Base-by-base conservation (phyloP, 2,888 invertebrate genomes). In the Drosophila mettleri region DNA sequence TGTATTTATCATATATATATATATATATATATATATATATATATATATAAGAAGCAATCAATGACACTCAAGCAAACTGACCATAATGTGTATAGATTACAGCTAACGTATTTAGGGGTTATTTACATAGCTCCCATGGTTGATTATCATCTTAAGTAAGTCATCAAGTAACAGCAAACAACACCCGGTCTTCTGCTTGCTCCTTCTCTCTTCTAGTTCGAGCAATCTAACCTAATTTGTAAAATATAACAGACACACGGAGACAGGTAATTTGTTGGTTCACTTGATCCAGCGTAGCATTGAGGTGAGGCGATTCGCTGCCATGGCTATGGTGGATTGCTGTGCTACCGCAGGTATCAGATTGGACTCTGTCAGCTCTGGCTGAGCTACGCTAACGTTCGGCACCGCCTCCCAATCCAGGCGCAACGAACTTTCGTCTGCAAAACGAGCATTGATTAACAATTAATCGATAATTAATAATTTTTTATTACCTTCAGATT, bases 351-450 rank as follows among this genome's bases (percentile, higher is more conserved):
- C 75, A 48, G 88, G 74, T 68, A 90, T 72, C 52, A 88, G 54
- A 69, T 87, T 82, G 61, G 88, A 78, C 58, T 89, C 86, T 4
- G 71, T 74, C 27, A 90, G 63, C 54, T 91, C 91, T 5, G 86
- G 83, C 62, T 90, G 86, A 0, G 77, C 65, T 29, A 88, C 69
- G 10, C 16, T 84, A 31, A 90, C 78, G 61, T 83, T 89, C 2
- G 92, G 89, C 90, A 96, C 96, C 62, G 95, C 94, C 92, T 96
- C 96, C 96, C 96, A 96, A 89, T 96, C 98, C 92, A 95, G 95
- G 82, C 95, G 94, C 67, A 96, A 93, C 53, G 95, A 95, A 88
- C 96, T 96, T 74, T 92, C 92, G 83, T 91, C 91, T 91, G 51
- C 6, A 58, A 59, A 10, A 8, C 24, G 12, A 38, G 14, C 12